Evolutionary conservation across 1,140 invertebrate species (phyloP).

Genomic region (Papilio dardanus): DNA sequence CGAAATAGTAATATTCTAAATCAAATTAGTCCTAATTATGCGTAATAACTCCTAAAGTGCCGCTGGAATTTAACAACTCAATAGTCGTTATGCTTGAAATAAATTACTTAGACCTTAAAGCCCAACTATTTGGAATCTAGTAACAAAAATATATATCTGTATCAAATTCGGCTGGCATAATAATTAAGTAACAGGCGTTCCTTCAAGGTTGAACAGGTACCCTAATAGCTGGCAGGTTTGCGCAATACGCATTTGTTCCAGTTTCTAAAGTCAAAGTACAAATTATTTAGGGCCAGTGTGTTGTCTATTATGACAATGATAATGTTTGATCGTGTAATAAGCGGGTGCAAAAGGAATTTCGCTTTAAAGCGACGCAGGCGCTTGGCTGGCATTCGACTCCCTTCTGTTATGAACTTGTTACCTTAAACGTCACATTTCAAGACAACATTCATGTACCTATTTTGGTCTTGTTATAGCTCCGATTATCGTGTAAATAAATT

Average conservation of each 20-base stretch:
- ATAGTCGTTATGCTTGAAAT: conserved; percentile 39
- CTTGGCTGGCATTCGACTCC: conserved; percentile 23
- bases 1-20: conserved; percentile 3
- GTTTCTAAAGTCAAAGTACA: conserved; percentile 76
- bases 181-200: conserved; percentile 79
- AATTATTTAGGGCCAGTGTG: conserved; percentile 75
- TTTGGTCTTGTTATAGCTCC: background rate
- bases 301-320: conserved; percentile 61
- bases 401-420: conserved; percentile 29
- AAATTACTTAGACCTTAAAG: conserved; percentile 38
- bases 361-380: conserved; percentile 44
- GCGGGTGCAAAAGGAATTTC: conserved; percentile 53
- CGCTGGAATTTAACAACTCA: conserved; percentile 35
- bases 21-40: conserved; percentile 30
- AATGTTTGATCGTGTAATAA: conserved; percentile 63
- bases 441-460: conserved; percentile 4
- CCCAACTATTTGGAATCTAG: conserved; percentile 37
- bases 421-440: conserved; percentile 26
- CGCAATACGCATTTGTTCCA: conserved; percentile 76
- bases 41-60: conserved; percentile 29
- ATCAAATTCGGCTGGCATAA: conserved; percentile 80
- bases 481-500: background rate
- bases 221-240: conserved; percentile 72
- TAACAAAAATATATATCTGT: conserved; percentile 69
- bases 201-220: conserved; percentile 72